These are phyloP conservation scores for Phocoena sinus DNA, from an alignment of 2,113 vertebrate species.

Conservation along the genomic window DNA sequence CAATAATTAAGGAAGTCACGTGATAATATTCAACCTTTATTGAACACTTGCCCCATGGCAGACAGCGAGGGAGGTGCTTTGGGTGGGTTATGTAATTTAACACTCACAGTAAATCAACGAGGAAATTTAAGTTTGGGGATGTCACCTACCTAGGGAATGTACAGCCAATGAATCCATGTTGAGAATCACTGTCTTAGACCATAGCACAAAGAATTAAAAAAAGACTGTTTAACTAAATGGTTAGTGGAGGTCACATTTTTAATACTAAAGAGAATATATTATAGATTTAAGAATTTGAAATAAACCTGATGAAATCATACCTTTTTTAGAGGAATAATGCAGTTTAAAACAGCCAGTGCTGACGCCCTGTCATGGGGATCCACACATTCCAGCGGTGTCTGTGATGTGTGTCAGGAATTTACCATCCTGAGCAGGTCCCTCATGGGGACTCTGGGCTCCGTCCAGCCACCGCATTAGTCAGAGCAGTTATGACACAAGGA, in stretches of 20 bases:
- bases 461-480: rapidly evolving
- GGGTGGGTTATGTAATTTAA: background rate
- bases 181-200: background rate
- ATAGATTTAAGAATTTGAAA: background rate
- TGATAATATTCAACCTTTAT: background rate
- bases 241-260: background rate
- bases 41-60: background rate
- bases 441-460: background rate
- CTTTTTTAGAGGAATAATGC: background rate
- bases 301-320: background rate
- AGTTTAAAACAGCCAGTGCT: background rate
- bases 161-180: background rate
- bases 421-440: background rate
- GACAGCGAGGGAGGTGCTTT: background rate
- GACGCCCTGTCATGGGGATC: background rate
- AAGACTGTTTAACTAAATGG: background rate
- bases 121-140: background rate
- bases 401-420: background rate
- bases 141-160: background rate
- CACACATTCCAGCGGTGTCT: background rate
- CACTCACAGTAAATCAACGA: background rate
- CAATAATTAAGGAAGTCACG: background rate
- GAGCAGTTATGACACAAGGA: background rate
- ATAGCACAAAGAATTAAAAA: background rate
- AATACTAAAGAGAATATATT: background rate